phyloP scores from a whole-genome alignment of 2,113 vertebrate genomes.

The Nibea coibor region DNA sequence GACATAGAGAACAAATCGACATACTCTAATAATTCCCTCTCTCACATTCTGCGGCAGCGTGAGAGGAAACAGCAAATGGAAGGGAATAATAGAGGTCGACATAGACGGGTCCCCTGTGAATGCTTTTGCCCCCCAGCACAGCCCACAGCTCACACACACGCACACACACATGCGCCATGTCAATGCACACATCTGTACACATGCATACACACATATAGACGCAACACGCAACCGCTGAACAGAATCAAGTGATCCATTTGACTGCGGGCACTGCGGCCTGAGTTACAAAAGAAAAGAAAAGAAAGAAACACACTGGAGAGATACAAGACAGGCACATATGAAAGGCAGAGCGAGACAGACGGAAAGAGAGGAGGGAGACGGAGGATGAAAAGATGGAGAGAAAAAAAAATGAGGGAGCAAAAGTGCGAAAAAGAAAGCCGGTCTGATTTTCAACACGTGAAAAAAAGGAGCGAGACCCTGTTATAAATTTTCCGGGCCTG shows the following conservation, averaged over 20 bases:
- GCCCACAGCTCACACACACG: slow-evolving; percentile 30
- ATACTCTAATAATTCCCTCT: slow-evolving; percentile 66
- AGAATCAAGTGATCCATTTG: slow-evolving; percentile 51
- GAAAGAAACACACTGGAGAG: slow-evolving; percentile 24
- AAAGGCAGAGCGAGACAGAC: slow-evolving; percentile 27
- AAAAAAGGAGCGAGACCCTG: slow-evolving; percentile 41
- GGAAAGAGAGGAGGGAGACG: background rate
- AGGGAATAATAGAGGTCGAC: slow-evolving; percentile 69
- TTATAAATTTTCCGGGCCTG: slow-evolving; percentile 57
- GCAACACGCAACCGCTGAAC: slow-evolving; percentile 25
- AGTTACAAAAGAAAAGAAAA: slow-evolving; percentile 31
- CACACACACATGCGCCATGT: slow-evolving; percentile 5
- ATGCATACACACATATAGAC: slow-evolving; percentile 12
- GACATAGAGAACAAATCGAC: slow-evolving; percentile 72
- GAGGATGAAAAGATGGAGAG: background rate
- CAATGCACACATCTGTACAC: slow-evolving; percentile 42
- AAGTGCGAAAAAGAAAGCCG: slow-evolving; percentile 49
- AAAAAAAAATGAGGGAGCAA: slow-evolving; percentile 13
- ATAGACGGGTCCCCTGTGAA: slow-evolving; percentile 51
- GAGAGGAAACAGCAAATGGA: slow-evolving; percentile 69
- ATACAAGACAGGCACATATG: slow-evolving; percentile 14
- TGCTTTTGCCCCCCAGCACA: slow-evolving; percentile 58
- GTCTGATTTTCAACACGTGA: slow-evolving; percentile 53
- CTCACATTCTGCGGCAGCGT: slow-evolving; percentile 51
- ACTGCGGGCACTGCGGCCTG: slow-evolving; percentile 38